Percentiles rank a stretch among this genome's conserved stretches.
These are phyloP conservation scores for Bryconaethiops microstoma DNA, from an alignment of 2,797 vertebrate species.

Conservation along the genomic window DNA sequence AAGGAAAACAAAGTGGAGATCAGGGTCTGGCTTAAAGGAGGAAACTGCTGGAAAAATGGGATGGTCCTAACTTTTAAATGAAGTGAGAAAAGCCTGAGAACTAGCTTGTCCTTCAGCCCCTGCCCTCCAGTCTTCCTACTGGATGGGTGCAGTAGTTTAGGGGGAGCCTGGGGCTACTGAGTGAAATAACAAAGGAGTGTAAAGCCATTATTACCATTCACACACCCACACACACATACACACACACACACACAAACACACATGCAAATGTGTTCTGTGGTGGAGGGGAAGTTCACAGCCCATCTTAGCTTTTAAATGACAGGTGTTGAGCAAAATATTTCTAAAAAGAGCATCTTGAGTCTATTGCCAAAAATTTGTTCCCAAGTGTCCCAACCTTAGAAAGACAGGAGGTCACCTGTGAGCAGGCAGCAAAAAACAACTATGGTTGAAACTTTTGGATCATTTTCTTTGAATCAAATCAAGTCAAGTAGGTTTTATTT, in stretches of 20 bases:
- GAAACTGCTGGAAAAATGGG: slow-evolving; percentile 7
- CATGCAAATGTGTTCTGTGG: not conserved
- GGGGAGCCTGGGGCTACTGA: slow-evolving; percentile 46
- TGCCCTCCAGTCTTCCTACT: slow-evolving; percentile 45
- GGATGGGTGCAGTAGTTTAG: slow-evolving; percentile 43
- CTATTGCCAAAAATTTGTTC: no score
- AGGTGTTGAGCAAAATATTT: not conserved
- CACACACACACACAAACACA: slow-evolving; percentile 40
- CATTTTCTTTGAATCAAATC: no score
- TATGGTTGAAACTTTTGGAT: no score
- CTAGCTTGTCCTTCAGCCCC: slow-evolving; percentile 50
- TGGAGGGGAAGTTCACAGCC: not conserved
- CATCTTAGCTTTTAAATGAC: slow-evolving; percentile 11
- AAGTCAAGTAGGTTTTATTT: no score
- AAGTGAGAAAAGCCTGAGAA: slow-evolving; percentile 34
- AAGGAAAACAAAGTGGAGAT: slow-evolving; percentile 6
- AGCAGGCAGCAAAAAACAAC: no score
- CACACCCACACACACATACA: slow-evolving; percentile 28
- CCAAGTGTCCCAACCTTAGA: no score
- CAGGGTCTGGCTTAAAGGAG: slow-evolving; percentile 1
- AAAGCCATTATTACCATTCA: slow-evolving; percentile 56
- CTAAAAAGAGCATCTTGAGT: no score
- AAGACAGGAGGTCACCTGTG: no score
- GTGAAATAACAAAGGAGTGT: slow-evolving; percentile 55
- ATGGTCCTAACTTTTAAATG: slow-evolving; percentile 29